Evolutionary conservation across 1,140 invertebrate species (phyloP), one percentile per base, ranked within the genome.

Genomic region (Marisa cornuarietis): DNA sequence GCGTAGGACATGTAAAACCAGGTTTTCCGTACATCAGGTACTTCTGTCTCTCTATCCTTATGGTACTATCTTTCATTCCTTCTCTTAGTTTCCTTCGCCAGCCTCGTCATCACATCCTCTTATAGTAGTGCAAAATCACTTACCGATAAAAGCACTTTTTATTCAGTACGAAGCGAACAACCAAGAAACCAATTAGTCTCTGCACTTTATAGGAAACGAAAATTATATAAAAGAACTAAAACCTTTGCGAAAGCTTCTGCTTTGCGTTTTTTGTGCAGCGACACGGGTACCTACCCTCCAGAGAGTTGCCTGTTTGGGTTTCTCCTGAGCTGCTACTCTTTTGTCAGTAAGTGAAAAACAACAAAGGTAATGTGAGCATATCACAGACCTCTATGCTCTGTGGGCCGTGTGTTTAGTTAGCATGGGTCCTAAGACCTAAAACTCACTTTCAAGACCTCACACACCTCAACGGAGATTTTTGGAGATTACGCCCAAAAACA

Each of bases 281-380:
- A 79, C 52, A 79, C 78, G 42, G 78, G 78, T 0, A 79, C 78
- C 20, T 66, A 65, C 14, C 69, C 78, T 6, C 78, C 78, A 51
- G 78, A 79, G 62, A 79, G 78, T 62, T 79, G 78, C 65, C 31
- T 79, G 5, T 79, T 79, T 52, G 78, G 78, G 5, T 49, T 79
- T 54, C 58, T 79, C 10, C 61, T 79, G 62, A 71, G 42, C 20
- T 24, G 62, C 58, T 79, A 79, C 62, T 26, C 78, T 20, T 31
- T 71, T 20, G 22, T 79, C 71, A 65, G 78, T 79, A 31, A 79
- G 78, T 79, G 18, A 62, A 58, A 11, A 58, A 0, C 3, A 69
- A n/a, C 24, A 24, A 3, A 69, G n/a, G 66, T 11, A 14, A 24
- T 16, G 16, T 16, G 66, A 69, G 16, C 24, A 24, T 22, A 1